Base-by-base conservation (phyloP, 2,113 vertebrate species). In the Corythaeola cristata region DNA sequence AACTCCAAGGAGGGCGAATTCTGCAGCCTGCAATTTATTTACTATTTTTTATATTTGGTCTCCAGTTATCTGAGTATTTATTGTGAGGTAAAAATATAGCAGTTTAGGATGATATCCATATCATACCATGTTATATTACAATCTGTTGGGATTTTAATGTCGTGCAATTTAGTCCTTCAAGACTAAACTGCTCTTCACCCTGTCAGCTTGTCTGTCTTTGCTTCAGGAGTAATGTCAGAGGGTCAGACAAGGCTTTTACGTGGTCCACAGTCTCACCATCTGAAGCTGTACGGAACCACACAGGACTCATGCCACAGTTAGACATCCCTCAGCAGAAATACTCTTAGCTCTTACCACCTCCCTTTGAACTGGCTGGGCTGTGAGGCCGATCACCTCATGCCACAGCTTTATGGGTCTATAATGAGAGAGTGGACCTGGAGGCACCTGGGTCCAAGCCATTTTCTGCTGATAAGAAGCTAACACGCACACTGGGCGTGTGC, bases 401-500 rank as follows among this genome's bases (percentile, higher is more conserved):
- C 2, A 3, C 64, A 67, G 59, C 37, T 73, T 62, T 67, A 32
- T 74, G 67, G 19, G 16, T 73, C 66, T 76, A 32, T 72, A 33
- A 24, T n/a, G 73, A 82, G 59, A 69, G 26, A 41, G 17, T 44
- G 24, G n/a, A 27, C 20, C 79, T 3, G 1, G 7, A 76, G 55
- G 15, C 35, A 9, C 5, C 8, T 13, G 74, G 2, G 37, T 23
- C 44, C 0, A 0, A 71, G 49, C 9, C 23, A 1, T 58, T 79
- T 69, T 75, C 33, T 78, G 72, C 69, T 53, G 49, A 11, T n/a
- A 21, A 62, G 55, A 45, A 62, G 37, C 3, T 1, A 71, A 35
- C 11, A 30, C 2, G 2, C 8, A 7, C 20, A 26, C 15, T 0
- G 2, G 37, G 41, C 15, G 4, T 6, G 6, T 66, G 58, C 4